Conservation (phyloP, 2,888 invertebrate genomes). For the Clistopyga incitator region DNA sequence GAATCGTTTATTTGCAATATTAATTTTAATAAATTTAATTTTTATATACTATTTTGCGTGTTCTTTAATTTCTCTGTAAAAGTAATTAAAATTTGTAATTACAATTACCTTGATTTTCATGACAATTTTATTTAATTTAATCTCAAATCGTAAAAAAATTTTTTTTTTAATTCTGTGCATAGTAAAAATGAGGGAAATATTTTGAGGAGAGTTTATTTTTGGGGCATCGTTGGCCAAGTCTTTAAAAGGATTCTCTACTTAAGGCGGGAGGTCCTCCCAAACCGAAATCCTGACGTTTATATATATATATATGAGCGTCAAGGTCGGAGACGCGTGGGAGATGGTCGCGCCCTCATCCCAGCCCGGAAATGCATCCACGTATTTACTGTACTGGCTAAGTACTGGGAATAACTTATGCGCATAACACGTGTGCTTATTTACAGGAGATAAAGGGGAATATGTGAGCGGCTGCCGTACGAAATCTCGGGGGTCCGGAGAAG, state of each 20-base stretch:
- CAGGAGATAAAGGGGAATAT: slow-evolving; percentile 62
- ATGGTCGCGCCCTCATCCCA: slow-evolving; percentile 52
- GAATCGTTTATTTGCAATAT: too few species aligned
- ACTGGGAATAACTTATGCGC: slow-evolving; percentile 31
- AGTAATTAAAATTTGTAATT: too few species aligned
- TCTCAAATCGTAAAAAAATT: too few species aligned
- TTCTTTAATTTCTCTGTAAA: too few species aligned
- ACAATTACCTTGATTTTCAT: too few species aligned
- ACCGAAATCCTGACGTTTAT: slow-evolving; percentile 7
- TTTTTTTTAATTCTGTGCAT: too few species aligned
- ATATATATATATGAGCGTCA: slow-evolving; percentile 52
- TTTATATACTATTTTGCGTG: too few species aligned
- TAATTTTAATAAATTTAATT: too few species aligned
- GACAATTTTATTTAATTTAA: too few species aligned
- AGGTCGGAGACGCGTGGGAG: slow-evolving; percentile 66
- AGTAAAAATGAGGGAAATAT: too few species aligned
- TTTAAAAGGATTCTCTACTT: slow-evolving; percentile 48
- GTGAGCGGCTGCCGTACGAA: slow-evolving; percentile 56
- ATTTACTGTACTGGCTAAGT: slow-evolving; percentile 48
- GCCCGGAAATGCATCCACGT: slow-evolving; percentile 62
- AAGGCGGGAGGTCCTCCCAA: slow-evolving; percentile 23
- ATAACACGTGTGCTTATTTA: slow-evolving; percentile 59
- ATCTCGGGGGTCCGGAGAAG: slow-evolving; percentile 27
- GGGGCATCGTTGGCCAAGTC: slow-evolving; percentile 44
- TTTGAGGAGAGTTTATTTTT: slow-evolving; percentile 37